Evolutionary conservation across 35 echinoderm and acorn worm species (phyloP).

Genomic region (Lytechinus variegatus): DNA sequence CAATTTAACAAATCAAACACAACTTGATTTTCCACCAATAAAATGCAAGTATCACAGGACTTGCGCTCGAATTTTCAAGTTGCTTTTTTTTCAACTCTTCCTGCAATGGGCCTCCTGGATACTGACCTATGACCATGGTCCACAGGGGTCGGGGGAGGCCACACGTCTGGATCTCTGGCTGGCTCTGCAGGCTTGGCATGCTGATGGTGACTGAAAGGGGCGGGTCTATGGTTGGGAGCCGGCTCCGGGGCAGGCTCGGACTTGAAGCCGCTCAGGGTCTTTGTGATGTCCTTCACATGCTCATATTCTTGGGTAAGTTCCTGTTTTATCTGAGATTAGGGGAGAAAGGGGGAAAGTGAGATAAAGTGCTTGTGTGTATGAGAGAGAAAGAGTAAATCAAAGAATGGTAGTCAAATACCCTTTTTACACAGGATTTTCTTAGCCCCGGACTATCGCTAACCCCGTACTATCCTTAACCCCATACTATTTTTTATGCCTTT

Average conservation of each 20-base stretch:
- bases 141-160: constrained; percentile 97
- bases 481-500: no score
- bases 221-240: constrained; percentile 31
- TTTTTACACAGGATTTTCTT: no score
- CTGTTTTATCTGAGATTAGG: constrained; percentile 69
- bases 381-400: no score
- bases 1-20: no score
- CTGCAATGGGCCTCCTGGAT: background rate
- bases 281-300: constrained; percentile 91
- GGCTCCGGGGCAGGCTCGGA: constrained; percentile 50
- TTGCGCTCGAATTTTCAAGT: no score
- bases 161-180: constrained; percentile 89
- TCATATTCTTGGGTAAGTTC: constrained; percentile 93
- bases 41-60: no score
- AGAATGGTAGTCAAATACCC: no score
- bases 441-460: no score
- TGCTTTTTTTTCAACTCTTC: no score
- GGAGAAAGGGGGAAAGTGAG: background rate
- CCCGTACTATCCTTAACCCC: no score
- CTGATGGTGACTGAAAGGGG: constrained; percentile 45
- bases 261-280: constrained; percentile 87
- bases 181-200: constrained; percentile 49
- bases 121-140: constrained; percentile 91
- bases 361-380: no score
- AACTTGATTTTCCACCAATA: no score